Percentiles rank a stretch among this genome's conserved stretches.
These are phyloP conservation scores for Sapajus apella DNA, from an alignment of 2,113 vertebrate species.

Conservation along the genomic window DNA sequence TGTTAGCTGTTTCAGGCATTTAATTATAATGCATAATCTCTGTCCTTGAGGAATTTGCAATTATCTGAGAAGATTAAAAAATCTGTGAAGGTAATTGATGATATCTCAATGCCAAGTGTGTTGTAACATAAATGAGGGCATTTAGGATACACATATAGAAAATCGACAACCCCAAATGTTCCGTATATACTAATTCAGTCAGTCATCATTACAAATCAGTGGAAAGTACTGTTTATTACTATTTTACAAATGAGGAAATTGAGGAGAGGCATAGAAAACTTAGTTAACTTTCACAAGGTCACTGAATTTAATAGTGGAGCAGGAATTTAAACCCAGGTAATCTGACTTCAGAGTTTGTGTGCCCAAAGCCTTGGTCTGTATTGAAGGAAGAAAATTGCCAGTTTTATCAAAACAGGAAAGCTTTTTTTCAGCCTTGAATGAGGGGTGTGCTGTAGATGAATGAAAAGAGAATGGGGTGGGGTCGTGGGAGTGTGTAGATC, in stretches of 20 bases:
- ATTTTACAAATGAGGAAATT: neutral
- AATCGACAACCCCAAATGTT: neutral
- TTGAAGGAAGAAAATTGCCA: neutral
- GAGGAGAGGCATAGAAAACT: neutral
- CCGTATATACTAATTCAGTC: neutral
- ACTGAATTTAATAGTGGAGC: neutral
- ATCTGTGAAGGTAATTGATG: neutral
- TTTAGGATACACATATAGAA: neutral
- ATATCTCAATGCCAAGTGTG: neutral
- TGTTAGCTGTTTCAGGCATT: neutral
- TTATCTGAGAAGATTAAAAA: slow-evolving; percentile 20
- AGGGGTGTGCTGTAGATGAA: slow-evolving; percentile 19
- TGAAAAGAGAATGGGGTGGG: neutral
- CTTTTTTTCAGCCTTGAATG: slow-evolving; percentile 2
- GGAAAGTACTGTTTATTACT: neutral
- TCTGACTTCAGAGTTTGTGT: neutral
- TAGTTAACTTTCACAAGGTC: neutral
- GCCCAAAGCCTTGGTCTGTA: neutral
- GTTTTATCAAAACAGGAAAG: neutral
- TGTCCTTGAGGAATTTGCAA: neutral
- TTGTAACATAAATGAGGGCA: neutral
- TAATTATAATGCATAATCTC: neutral
- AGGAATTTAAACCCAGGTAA: neutral
- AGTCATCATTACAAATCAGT: neutral
- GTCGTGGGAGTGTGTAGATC: neutral